Evolutionary conservation across 2,888 invertebrate species (phyloP).

Genomic region (Lathronympha strigana): DNA sequence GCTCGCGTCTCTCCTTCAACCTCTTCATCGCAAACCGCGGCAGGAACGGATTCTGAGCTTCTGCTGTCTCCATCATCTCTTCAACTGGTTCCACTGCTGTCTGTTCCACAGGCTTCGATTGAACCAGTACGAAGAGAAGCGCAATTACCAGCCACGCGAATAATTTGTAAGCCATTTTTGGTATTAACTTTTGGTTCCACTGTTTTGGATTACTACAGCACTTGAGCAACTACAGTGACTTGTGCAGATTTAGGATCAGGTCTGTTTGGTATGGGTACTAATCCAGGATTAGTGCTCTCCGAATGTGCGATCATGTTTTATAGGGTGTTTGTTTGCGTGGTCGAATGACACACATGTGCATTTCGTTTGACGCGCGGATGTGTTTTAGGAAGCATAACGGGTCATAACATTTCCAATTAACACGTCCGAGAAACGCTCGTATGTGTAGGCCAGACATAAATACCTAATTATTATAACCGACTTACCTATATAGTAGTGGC

Average conservation of each 20-base stretch:
- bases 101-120: constrained; percentile 57
- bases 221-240: no score
- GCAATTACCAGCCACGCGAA: constrained; percentile 49
- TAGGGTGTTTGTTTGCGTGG: constrained; percentile 53
- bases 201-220: background rate
- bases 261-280: constrained; percentile 49
- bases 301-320: constrained; percentile 60
- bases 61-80: constrained; percentile 75
- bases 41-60: constrained; percentile 70
- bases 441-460: constrained; percentile 29
- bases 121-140: constrained; percentile 49
- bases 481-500: constrained; percentile 10
- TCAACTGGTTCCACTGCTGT: constrained; percentile 43
- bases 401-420: constrained; percentile 75
- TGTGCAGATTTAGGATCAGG: constrained; percentile 4
- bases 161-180: constrained; percentile 55
- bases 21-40: constrained; percentile 75
- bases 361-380: constrained; percentile 69
- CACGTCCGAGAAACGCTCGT: constrained; percentile 54
- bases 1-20: constrained; percentile 67
- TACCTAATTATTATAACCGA: background rate
- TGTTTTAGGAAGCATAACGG: constrained; percentile 79
- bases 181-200: background rate
- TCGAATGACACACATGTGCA: constrained; percentile 77
- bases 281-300: constrained; percentile 61